Conservation (phyloP, 1,140 invertebrate genomes). For the Ostrea edulis region DNA sequence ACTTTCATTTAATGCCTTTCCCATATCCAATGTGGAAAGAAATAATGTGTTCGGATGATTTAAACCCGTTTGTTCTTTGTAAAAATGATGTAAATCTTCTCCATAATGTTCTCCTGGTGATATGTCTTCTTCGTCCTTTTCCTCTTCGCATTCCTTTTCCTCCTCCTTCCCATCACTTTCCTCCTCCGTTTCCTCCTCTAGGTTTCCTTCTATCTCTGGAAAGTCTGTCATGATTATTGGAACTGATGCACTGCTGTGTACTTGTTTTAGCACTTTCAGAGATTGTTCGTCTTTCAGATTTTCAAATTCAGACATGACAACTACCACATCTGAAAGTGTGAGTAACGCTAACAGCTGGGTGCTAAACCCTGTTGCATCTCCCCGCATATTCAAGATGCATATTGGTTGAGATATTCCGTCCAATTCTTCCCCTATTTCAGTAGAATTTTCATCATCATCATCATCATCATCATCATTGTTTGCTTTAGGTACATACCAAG, state of each 20-base stretch:
- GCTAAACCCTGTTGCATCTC: not conserved
- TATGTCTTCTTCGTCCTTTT: too few relatives aligned
- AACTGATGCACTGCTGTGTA: not conserved
- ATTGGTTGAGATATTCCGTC: not conserved
- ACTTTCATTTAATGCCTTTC: too few relatives aligned
- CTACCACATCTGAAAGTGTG: too few relatives aligned
- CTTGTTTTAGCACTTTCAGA: not conserved
- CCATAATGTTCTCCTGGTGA: too few relatives aligned
- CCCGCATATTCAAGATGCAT: not conserved
- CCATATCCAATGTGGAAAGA: too few relatives aligned
- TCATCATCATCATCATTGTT: not conserved
- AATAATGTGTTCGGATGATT: too few relatives aligned
- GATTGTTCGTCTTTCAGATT: not conserved
- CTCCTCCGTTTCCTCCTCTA: not conserved
- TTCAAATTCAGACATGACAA: not conserved
- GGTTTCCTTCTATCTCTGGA: too few relatives aligned
- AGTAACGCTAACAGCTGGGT: not conserved
- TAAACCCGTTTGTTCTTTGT: too few relatives aligned
- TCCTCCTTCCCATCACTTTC: not conserved
- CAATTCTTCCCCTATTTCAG: not conserved
- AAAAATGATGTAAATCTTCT: too few relatives aligned
- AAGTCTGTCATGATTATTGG: not conserved
- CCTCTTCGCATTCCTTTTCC: too few relatives aligned
- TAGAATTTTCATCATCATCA: not conserved
- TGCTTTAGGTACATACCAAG: not conserved